These are phyloP conservation scores for Phthorimaea operculella DNA, from an alignment of 1,140 invertebrate species.

Conservation along the genomic window DNA sequence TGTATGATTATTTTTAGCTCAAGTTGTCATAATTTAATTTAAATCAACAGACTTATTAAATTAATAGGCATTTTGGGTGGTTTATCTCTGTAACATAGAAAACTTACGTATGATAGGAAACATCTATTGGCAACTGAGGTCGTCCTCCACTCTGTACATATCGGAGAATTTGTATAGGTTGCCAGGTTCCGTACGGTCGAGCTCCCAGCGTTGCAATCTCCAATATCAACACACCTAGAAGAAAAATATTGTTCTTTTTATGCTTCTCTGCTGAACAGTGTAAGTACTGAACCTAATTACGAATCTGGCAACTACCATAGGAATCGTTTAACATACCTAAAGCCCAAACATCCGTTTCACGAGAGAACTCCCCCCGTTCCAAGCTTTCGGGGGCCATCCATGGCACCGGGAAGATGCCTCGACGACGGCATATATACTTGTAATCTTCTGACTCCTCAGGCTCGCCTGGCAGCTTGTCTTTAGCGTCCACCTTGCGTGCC, in stretches of 20 bases:
- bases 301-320: too few species aligned
- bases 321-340: constrained; percentile 76
- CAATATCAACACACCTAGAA: constrained; percentile 74
- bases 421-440: constrained; percentile 58
- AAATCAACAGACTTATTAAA: too few species aligned
- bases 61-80: too few species aligned
- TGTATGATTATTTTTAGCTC: too few species aligned
- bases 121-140: constrained; percentile 79
- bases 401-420: constrained; percentile 86
- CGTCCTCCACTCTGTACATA: constrained; percentile 71
- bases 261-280: too few species aligned
- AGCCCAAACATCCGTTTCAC: constrained; percentile 87
- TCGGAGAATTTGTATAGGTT: constrained; percentile 75
- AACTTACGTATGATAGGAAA: constrained; percentile 82
- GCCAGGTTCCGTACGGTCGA: constrained; percentile 89
- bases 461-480: constrained; percentile 20
- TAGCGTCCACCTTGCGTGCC: not conserved
- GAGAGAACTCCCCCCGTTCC: constrained; percentile 79
- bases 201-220: constrained; percentile 89
- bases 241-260: too few species aligned
- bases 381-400: constrained; percentile 94
- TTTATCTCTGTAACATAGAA: too few species aligned
- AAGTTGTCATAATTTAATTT: too few species aligned
- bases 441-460: constrained; percentile 46
- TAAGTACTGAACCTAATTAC: too few species aligned